These are phyloP conservation scores for Nineta flava DNA, from an alignment of 2,888 invertebrate genomes.

Conservation along the genomic window DNA sequence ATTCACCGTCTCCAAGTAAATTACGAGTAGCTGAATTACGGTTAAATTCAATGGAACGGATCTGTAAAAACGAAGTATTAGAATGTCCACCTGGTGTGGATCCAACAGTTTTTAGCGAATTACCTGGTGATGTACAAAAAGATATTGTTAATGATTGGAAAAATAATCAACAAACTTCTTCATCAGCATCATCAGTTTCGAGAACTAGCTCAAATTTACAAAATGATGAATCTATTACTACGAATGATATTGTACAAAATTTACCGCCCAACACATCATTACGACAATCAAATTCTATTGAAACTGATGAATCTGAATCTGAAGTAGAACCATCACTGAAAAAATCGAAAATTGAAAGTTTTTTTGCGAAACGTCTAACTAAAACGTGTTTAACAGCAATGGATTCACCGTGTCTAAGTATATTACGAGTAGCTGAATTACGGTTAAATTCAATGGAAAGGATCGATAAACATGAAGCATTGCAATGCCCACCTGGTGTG, in stretches of 20 bases:
- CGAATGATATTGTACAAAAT: neutral
- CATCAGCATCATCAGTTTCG: neutral
- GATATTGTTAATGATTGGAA: slow-evolving; percentile 57
- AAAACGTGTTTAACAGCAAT: slow-evolving; percentile 24
- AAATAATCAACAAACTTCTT: neutral
- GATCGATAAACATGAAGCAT: neutral
- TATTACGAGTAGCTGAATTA: slow-evolving; percentile 48
- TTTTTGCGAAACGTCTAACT: slow-evolving; percentile 34
- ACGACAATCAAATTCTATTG: slow-evolving; percentile 27
- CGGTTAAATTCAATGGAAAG: slow-evolving; percentile 35
- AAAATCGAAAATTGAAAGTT: slow-evolving; percentile 37
- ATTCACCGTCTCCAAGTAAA: slow-evolving; percentile 52
- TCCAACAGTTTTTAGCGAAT: slow-evolving; percentile 48
- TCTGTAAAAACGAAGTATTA: neutral
- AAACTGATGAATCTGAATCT: slow-evolving; percentile 44
- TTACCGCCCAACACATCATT: slow-evolving; percentile 7
- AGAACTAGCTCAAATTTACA: slow-evolving; percentile 38
- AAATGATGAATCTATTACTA: slow-evolving; percentile 16
- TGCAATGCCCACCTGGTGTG: slow-evolving; percentile 43
- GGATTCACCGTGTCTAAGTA: slow-evolving; percentile 50
- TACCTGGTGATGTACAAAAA: slow-evolving; percentile 55
- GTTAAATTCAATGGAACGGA: slow-evolving; percentile 31
- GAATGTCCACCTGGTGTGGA: slow-evolving; percentile 49
- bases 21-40: slow-evolving; percentile 49
- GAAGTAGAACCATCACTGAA: slow-evolving; percentile 65